phyloP scores from a whole-genome alignment of 2,113 vertebrate genomes.

The Stomatorhinus ivindoensis region DNA sequence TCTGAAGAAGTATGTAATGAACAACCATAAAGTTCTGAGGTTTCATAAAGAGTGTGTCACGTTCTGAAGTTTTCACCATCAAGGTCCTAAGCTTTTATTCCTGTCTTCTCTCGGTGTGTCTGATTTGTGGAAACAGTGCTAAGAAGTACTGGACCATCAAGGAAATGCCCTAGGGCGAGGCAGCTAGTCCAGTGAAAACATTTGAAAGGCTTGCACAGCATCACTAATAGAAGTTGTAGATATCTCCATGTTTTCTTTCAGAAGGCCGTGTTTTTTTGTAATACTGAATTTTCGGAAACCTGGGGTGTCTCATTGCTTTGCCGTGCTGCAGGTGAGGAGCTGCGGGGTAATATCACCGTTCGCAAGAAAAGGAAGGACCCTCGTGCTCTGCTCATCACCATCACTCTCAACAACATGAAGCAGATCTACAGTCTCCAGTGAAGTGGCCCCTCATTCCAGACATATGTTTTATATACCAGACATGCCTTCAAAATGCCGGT shows the following conservation, averaged over 20 bases:
- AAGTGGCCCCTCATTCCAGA: conserved; percentile 10
- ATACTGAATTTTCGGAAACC: background rate
- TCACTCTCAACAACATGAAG: conserved; percentile 61
- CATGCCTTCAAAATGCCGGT: background rate
- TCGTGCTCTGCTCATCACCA: conserved; percentile 73
- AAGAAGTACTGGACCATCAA: background rate
- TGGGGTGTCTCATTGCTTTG: background rate
- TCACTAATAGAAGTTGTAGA: background rate
- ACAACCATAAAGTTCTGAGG: background rate
- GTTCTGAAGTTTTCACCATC: background rate
- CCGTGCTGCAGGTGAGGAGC: conserved; percentile 64
- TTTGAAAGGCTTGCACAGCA: background rate
- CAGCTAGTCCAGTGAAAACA: background rate
- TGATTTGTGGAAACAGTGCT: background rate
- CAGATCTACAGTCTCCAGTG: conserved; percentile 78
- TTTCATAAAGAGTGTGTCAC: background rate
- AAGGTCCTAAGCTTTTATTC: background rate
- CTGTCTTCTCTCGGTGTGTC: background rate
- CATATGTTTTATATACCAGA: background rate
- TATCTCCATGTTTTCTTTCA: background rate
- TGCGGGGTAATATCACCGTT: conserved; percentile 72
- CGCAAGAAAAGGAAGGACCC: conserved; percentile 87
- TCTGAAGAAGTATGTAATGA: background rate
- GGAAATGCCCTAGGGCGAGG: background rate
- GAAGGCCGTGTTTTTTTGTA: background rate